phyloP scores from a whole-genome alignment of 1,140 invertebrate species.

The Mycetomoellerius zeteki region DNA sequence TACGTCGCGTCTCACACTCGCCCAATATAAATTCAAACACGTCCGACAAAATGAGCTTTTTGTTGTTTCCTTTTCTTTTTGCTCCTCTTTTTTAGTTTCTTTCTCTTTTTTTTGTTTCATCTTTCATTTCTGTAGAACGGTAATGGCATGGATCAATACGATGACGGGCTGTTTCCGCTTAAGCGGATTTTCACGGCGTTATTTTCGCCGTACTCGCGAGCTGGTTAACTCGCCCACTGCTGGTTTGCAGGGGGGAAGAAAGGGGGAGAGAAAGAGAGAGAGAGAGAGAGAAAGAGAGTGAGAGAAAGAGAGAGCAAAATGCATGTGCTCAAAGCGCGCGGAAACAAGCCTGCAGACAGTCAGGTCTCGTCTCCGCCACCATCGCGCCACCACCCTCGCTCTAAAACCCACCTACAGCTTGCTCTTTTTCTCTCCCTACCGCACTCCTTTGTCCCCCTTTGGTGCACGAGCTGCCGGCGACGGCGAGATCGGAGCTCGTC shows the following conservation, averaged over 20 bases:
- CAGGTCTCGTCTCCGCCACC: slow-evolving; percentile 56
- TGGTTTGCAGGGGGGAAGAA: slow-evolving; percentile 35
- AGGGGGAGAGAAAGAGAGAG: neutral
- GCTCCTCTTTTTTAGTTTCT: neutral
- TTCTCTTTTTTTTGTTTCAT: slow-evolving; percentile 28
- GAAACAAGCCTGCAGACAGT: slow-evolving; percentile 73
- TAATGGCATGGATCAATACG: slow-evolving; percentile 62
- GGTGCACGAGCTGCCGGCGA: slow-evolving; percentile 33
- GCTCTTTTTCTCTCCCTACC: slow-evolving; percentile 44
- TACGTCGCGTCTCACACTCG: slow-evolving; percentile 34
- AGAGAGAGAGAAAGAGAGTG: neutral
- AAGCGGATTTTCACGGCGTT: slow-evolving; percentile 72
- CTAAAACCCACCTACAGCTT: slow-evolving; percentile 30
- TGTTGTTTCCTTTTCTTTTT: slow-evolving; percentile 44
- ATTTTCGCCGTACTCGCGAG: slow-evolving; percentile 74
- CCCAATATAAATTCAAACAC: slow-evolving; percentile 60
- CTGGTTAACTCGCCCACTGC: slow-evolving; percentile 68
- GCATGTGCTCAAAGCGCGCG: slow-evolving; percentile 68
- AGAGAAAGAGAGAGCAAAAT: slow-evolving; percentile 51
- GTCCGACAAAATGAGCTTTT: slow-evolving; percentile 63
- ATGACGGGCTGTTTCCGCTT: slow-evolving; percentile 70
- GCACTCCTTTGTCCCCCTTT: slow-evolving; percentile 20
- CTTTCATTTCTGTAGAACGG: slow-evolving; percentile 58
- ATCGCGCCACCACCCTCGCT: neutral
- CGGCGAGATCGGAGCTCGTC: slow-evolving; percentile 34